These are phyloP conservation scores for Pherbina coryleti DNA, from an alignment of 2,888 invertebrate species.

Conservation along the genomic window DNA sequence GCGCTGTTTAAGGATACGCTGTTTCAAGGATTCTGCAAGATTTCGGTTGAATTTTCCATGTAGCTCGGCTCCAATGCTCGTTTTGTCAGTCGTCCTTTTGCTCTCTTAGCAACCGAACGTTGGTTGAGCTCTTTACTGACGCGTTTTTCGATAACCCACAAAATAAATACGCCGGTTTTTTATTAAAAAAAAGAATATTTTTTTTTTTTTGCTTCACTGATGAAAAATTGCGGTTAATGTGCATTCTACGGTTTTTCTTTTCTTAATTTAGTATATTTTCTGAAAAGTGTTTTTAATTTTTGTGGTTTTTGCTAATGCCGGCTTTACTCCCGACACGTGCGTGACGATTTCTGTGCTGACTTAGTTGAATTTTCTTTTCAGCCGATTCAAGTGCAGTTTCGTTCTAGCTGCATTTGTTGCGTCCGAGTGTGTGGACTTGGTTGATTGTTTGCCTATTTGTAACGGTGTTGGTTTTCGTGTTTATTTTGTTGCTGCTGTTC, in stretches of 20 bases:
- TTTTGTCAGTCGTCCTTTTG: slow-evolving; percentile 34
- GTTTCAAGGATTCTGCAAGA: slow-evolving; percentile 24
- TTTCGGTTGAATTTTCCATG: not conserved
- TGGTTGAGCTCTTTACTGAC: not conserved
- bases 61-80: not conserved
- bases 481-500: slow-evolving; percentile 12
- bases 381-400: not conserved
- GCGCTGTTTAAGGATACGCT: not conserved
- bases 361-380: not conserved
- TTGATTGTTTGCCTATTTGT: not conserved
- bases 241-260: not conserved
- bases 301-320: slow-evolving; percentile 15
- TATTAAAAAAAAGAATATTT: not conserved
- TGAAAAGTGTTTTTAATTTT: not conserved
- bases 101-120: slow-evolving; percentile 26
- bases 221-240: not conserved
- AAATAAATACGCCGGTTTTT: slow-evolving; percentile 11
- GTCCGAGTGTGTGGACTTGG: not conserved
- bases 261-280: not conserved
- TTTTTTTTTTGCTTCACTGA: not conserved
- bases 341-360: not conserved
- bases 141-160: not conserved
- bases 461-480: slow-evolving; percentile 9
- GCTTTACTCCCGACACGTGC: not conserved
- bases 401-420: not conserved